Conservation (phyloP, 2,113 vertebrate species). For the Myotis davidii region DNA sequence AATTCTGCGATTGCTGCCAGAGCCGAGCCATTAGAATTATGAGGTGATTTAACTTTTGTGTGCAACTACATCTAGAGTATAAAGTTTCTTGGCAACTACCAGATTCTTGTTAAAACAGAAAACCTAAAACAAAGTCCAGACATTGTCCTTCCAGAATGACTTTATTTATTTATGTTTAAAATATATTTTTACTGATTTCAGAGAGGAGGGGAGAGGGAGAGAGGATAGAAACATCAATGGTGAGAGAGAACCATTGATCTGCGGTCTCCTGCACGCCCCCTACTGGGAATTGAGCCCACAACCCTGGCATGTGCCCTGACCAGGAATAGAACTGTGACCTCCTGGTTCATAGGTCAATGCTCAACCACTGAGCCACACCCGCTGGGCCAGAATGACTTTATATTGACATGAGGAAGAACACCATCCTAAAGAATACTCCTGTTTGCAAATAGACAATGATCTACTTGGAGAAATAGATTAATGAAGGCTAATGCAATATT, state of each 20-base stretch:
- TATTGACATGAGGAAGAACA: background rate
- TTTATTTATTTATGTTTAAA: background rate
- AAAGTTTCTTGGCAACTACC: constrained; percentile 49
- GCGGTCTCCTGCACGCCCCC: no score
- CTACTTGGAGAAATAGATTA: background rate
- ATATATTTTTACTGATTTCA: no score
- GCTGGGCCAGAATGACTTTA: background rate
- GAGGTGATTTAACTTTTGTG: background rate
- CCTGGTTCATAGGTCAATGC: no score
- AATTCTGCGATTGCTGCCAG: background rate
- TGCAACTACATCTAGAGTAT: background rate
- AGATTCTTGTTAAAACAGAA: constrained; percentile 24
- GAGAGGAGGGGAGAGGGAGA: no score
- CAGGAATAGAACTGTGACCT: no score
- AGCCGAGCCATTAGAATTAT: background rate
- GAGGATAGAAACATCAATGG: no score
- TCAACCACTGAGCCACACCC: no score
- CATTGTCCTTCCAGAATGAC: background rate
- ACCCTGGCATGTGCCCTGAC: no score
- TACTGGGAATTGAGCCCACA: no score
- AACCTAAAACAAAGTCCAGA: background rate
- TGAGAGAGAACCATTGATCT: no score
- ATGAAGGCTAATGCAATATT: background rate
- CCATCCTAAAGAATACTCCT: background rate
- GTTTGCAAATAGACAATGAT: background rate